Evolutionary conservation across 2,888 invertebrate genomes (phyloP).

Genomic region (Coremacera marginata): DNA sequence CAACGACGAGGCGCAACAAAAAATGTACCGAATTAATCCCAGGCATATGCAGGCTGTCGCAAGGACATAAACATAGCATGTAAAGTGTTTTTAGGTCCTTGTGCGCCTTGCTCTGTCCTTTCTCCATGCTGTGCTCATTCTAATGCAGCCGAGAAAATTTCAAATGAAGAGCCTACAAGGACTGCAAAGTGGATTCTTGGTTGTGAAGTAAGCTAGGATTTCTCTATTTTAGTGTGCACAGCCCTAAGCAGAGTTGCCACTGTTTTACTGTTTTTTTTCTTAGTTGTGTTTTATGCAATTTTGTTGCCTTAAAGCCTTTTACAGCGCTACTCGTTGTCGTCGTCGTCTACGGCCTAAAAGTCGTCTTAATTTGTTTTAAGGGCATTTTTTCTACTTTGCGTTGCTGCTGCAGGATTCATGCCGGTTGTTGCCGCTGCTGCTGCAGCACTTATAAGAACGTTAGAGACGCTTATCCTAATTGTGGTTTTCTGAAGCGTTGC

Average conservation of each 20-base stretch:
- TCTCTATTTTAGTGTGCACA: background rate
- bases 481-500: conserved; percentile 50
- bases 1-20: background rate
- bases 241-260: too few relatives aligned
- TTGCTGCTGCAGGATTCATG: background rate
- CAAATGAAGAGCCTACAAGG: conserved; percentile 42
- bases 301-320: background rate
- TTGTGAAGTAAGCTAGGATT: background rate
- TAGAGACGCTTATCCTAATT: conserved; percentile 56
- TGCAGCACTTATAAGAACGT: conserved; percentile 34
- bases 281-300: background rate
- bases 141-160: conserved; percentile 33
- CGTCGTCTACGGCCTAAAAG: conserved; percentile 6
- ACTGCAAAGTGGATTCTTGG: conserved; percentile 23
- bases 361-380: conserved; percentile 32
- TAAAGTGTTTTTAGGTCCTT: conserved; percentile 21
- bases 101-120: background rate
- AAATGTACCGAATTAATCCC: conserved; percentile 29
- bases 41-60: conserved; percentile 25
- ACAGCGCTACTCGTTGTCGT: background rate
- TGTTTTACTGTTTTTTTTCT: background rate
- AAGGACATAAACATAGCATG: conserved; percentile 32
- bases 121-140: background rate
- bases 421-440: background rate
- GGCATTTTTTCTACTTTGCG: conserved; percentile 15